Evolutionary conservation across 1,140 invertebrate genomes (phyloP).

Genomic region (Drosophila orosa): DNA sequence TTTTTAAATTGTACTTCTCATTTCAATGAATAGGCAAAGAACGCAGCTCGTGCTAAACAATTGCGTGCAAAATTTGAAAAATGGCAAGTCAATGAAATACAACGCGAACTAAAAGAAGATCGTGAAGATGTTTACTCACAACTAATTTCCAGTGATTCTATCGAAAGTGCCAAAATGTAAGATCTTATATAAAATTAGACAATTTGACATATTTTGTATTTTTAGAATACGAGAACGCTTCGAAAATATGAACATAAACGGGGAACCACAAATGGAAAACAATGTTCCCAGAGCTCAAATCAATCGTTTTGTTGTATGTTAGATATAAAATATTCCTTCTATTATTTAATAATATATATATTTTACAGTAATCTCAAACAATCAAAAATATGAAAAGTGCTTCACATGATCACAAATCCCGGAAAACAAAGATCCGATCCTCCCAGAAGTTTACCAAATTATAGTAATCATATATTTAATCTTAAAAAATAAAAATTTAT

Average conservation of each 20-base stretch:
- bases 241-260: conserved; percentile 89
- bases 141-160: conserved; percentile 87
- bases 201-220: conserved; percentile 26
- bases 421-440: background rate
- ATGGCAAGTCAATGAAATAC: conserved; percentile 91
- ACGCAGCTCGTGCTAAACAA: conserved; percentile 92
- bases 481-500: background rate
- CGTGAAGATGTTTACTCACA: conserved; percentile 82
- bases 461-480: background rate
- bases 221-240: conserved; percentile 91
- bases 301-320: conserved; percentile 93
- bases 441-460: background rate
- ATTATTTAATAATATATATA: background rate
- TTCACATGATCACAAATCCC: background rate
- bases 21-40: conserved; percentile 87
- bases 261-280: conserved; percentile 85
- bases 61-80: conserved; percentile 96
- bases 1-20: background rate
- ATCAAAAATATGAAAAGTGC: background rate
- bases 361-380: background rate
- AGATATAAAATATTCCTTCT: background rate
- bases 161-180: conserved; percentile 90
- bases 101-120: conserved; percentile 82
- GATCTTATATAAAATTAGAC: conserved; percentile 41
- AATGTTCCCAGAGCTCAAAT: conserved; percentile 87